These are phyloP conservation scores for Drosophila hamatofila DNA, from an alignment of 2,888 invertebrate genomes.

Conservation along the genomic window DNA sequence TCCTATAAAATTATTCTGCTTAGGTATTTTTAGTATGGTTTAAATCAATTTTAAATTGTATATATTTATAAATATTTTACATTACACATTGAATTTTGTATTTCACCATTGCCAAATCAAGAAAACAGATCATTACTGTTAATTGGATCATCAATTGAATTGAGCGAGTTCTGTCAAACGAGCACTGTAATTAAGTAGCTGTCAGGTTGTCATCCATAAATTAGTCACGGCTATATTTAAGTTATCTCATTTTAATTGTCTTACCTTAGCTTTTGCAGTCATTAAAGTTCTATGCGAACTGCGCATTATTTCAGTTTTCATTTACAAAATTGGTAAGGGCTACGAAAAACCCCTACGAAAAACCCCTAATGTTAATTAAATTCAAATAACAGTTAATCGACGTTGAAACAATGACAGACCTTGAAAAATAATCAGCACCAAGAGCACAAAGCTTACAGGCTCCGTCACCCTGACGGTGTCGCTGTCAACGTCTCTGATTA, in stretches of 20 bases:
- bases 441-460: constrained; percentile 15
- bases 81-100: neutral
- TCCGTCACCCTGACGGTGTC: neutral
- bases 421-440: constrained; percentile 17
- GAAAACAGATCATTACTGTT: neutral
- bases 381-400: constrained; percentile 14
- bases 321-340: neutral
- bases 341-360: neutral
- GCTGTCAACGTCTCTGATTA: constrained; percentile 27
- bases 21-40: neutral
- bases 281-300: constrained; percentile 10
- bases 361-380: constrained; percentile 2
- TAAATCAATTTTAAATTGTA: neutral
- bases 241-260: constrained; percentile 1
- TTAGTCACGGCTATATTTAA: constrained; percentile 44
- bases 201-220: constrained; percentile 32
- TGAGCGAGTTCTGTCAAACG: neutral
- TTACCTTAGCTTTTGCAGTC: neutral
- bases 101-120: neutral
- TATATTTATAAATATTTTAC: neutral
- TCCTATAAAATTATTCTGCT: too few relatives aligned
- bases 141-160: constrained; percentile 31
- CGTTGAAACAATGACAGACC: constrained; percentile 13
- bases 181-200: constrained; percentile 40
- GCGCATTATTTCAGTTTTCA: neutral